Evolutionary conservation across 2,113 vertebrate species (phyloP).

Genomic region (Chaetodon auriga): DNA sequence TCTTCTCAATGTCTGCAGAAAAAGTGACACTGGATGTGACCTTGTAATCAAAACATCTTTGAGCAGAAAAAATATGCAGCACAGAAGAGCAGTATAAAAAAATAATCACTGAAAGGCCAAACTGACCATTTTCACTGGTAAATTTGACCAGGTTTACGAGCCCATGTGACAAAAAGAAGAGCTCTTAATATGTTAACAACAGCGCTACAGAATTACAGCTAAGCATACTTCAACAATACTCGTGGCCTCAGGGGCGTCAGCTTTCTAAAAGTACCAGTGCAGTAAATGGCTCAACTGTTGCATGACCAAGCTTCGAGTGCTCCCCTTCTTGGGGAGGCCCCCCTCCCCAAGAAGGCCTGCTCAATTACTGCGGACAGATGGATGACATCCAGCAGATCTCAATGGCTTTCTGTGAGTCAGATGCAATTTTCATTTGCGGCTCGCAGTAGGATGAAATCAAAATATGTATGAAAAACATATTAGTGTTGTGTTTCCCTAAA

Average conservation of each 20-base stretch:
- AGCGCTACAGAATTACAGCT: background rate
- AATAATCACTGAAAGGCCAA: constrained; percentile 61
- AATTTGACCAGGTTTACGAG: background rate
- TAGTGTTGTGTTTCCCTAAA: constrained; percentile 87
- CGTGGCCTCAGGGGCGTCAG: constrained; percentile 82
- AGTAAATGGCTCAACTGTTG: constrained; percentile 87
- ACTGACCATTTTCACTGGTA: background rate
- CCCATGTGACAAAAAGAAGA: background rate
- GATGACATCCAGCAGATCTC: constrained; percentile 90
- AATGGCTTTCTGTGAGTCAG: constrained; percentile 93
- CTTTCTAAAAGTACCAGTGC: constrained; percentile 74
- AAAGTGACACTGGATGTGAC: constrained; percentile 84
- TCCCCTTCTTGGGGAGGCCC: constrained; percentile 53
- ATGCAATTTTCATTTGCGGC: constrained; percentile 89
- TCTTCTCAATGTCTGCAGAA: constrained; percentile 90
- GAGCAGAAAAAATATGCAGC: constrained; percentile 86
- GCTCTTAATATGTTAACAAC: background rate
- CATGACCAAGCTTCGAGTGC: constrained; percentile 82
- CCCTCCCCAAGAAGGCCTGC: constrained; percentile 79
- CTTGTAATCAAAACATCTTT: constrained; percentile 85
- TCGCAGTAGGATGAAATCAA: constrained; percentile 91
- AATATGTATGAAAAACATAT: constrained; percentile 96
- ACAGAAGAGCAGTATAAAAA: constrained; percentile 85
- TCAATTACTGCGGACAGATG: constrained; percentile 92
- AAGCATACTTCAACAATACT: constrained; percentile 60